Conservation (phyloP, 1,140 invertebrate genomes). For the Planococcus citri region DNA sequence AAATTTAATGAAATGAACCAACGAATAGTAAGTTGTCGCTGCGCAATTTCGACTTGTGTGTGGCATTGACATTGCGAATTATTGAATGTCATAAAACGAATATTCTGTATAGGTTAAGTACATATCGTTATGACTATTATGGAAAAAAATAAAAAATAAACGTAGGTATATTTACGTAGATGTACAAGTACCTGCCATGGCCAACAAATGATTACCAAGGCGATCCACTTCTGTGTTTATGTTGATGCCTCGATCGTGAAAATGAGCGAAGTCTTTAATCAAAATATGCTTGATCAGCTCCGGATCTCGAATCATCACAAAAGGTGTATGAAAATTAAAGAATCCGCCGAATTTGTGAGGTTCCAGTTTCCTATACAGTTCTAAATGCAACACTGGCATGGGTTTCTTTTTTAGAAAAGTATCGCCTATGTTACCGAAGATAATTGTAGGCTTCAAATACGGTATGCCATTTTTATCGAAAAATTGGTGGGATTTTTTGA, state of each 20-base stretch:
- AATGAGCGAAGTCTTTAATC: slow-evolving; percentile 39
- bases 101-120: no score
- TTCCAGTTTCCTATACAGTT: slow-evolving; percentile 24
- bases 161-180: no score
- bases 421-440: slow-evolving; percentile 26
- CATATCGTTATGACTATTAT: no score
- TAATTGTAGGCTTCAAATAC: slow-evolving; percentile 24
- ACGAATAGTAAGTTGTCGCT: slow-evolving; percentile 22
- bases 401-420: slow-evolving; percentile 10
- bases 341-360: slow-evolving; percentile 25
- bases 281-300: slow-evolving; percentile 37
- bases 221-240: not conserved
- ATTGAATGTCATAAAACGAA: no score
- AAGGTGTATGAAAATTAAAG: slow-evolving; percentile 29
- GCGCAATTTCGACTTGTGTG: no score
- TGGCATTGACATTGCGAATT: no score
- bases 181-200: not conserved
- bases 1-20: slow-evolving; percentile 11
- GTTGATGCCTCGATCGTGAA: slow-evolving; percentile 33
- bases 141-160: no score
- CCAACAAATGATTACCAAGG: not conserved
- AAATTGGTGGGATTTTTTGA: not conserved
- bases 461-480: slow-evolving; percentile 22
- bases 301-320: slow-evolving; percentile 35
- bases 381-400: not conserved